Base-by-base conservation (phyloP, 2,888 invertebrate genomes). In the Thecophora atra region DNA sequence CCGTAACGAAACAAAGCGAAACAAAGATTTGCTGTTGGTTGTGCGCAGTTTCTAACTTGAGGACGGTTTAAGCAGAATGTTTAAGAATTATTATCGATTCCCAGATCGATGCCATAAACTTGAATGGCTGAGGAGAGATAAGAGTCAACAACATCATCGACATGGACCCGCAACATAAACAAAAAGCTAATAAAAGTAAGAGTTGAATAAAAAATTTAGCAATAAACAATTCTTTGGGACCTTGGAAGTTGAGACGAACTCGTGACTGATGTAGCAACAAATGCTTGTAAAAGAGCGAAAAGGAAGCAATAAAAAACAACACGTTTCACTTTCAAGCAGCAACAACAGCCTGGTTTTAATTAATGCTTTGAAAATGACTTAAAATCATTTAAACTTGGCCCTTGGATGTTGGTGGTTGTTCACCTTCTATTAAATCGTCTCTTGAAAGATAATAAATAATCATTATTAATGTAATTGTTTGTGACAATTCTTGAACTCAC, bases 251-350 rank as follows among this genome's bases (percentile, higher is more conserved):
- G 67, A 54, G 67, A 67, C 67, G 67, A 37, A 67, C 52, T 37
- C 56, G 24, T 58, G 15, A n/a, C 17, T 11, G 47, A 47, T n/a
- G 17, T 17, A 47, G 17, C 47, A 47, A n/a, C 26, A 15, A 28
- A 24, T 15, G 19, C 24, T 26, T 24, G 21, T 24, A 58, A 58
- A 0, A 58, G 21, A n/a, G 2, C 54, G 21, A 54, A 19, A 26
- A 58, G 13, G 15, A 58, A 58, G 17, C 28, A 58, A 11, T 17
- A 58, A 58, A 56, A 58, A 28, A 15, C 58, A 26, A 26, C 58
- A 58, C 19, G 68, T 68, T 68, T 68, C 68, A 37, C 68, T 68
- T 68, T 68, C 68, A 58, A 56, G n/a, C n/a, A n/a, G n/a, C n/a
- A n/a, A n/a, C n/a, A n/a, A n/a, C n/a, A n/a, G n/a, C n/a, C n/a